Evolutionary conservation across 2,797 vertebrate genomes (phyloP).

Genomic region (Tauraco hartlaubi): DNA sequence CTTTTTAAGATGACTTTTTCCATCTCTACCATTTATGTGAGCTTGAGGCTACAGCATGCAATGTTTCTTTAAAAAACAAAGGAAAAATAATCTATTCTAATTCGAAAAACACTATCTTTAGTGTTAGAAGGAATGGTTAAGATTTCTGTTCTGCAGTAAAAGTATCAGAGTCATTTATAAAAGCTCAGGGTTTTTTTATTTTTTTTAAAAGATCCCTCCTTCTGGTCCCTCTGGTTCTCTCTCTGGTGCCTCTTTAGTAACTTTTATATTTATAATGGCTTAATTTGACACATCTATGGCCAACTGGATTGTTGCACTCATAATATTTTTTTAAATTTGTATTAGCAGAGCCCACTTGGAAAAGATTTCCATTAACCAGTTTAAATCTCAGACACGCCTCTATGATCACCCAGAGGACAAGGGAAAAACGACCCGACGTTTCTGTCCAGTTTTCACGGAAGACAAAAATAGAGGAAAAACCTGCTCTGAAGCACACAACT

Average conservation of each 20-base stretch:
- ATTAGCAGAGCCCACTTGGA: constrained; percentile 1
- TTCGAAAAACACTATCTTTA: not conserved
- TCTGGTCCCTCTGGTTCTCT: not conserved
- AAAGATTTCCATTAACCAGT: not conserved
- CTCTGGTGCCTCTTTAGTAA: constrained; percentile 9
- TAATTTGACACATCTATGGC: not conserved
- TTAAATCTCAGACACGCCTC: not conserved
- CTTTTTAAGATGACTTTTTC: not conserved
- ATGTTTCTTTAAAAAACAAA: constrained; percentile 48
- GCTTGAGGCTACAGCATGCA: not conserved
- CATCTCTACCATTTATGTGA: not conserved
- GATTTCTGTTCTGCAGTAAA: constrained; percentile 61
- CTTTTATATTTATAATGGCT: constrained; percentile 42
- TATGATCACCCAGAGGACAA: not conserved
- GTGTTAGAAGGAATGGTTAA: not conserved
- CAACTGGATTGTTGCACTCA: not conserved
- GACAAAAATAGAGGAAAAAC: not conserved
- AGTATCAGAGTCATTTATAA: constrained; percentile 42
- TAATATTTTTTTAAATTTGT: not conserved
- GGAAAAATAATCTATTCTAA: constrained; percentile 4
- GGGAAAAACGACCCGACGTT: not conserved
- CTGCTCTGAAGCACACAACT: not conserved
- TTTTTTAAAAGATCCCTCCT: not conserved
- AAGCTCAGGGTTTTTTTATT: not conserved
- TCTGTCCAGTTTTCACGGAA: not conserved